phyloP scores from a whole-genome alignment of 2,888 invertebrate species.

The Apeira syringaria region DNA sequence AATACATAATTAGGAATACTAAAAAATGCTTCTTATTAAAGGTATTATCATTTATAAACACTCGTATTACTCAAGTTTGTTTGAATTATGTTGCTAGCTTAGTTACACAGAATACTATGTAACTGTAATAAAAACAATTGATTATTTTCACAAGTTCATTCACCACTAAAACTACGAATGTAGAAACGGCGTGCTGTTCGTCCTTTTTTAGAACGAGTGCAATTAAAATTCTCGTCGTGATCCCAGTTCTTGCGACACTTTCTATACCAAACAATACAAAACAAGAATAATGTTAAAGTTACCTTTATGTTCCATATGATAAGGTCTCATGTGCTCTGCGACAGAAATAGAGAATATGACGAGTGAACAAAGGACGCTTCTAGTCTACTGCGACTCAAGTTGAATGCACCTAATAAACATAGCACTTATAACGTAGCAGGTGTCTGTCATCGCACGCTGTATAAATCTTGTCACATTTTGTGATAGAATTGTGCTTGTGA shows the following conservation, averaged over 20 bases:
- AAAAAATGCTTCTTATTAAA: too few species aligned
- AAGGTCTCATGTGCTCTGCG: conserved; percentile 35
- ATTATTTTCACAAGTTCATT: too few species aligned
- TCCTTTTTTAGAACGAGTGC: conserved; percentile 36
- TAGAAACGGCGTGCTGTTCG: conserved; percentile 15
- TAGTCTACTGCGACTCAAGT: conserved; percentile 25
- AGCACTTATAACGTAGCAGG: conserved; percentile 4
- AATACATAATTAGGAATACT: too few species aligned
- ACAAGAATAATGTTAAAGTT: conserved; percentile 29
- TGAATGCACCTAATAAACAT: conserved; percentile 11
- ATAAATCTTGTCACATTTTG: not conserved
- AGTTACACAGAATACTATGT: too few species aligned
- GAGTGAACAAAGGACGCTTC: conserved; percentile 21
- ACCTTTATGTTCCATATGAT: conserved; percentile 32
- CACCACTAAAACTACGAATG: not conserved
- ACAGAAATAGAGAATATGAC: conserved; percentile 23
- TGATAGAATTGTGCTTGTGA: not conserved
- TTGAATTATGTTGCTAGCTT: too few species aligned
- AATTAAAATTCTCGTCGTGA: conserved; percentile 63
- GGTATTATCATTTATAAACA: too few species aligned
- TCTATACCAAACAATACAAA: conserved; percentile 57
- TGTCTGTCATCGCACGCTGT: not conserved
- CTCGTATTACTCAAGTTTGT: too few species aligned
- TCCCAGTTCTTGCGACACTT: conserved; percentile 58
- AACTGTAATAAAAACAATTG: too few species aligned